Conservation (phyloP, 2,888 invertebrate species). For the Tinea trinotella region DNA sequence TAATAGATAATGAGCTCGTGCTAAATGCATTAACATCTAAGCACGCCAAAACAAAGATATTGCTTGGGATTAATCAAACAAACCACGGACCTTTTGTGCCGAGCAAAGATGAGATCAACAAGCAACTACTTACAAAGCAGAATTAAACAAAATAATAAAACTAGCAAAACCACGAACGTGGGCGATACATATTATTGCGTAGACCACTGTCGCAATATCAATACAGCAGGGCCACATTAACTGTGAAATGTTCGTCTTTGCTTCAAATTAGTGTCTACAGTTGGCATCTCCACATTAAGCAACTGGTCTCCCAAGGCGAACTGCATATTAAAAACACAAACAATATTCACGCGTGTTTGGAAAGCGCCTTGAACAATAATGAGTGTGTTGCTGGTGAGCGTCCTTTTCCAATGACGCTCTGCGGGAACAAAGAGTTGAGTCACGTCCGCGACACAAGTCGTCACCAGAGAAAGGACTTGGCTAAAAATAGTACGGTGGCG, state of each 20-base stretch:
- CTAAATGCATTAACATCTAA: slow-evolving; percentile 3
- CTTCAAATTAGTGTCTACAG: slow-evolving; percentile 42
- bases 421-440: slow-evolving; percentile 61
- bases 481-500: slow-evolving; percentile 57
- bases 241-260: slow-evolving; percentile 38
- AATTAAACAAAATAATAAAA: not conserved
- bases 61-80: not conserved
- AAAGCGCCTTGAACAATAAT: slow-evolving; percentile 30
- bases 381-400: not conserved
- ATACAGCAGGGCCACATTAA: slow-evolving; percentile 28
- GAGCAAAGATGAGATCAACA: not conserved
- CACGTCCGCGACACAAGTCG: slow-evolving; percentile 46
- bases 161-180: slow-evolving; percentile 25
- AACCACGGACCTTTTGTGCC: not conserved
- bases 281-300: slow-evolving; percentile 48
- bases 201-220: slow-evolving; percentile 33
- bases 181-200: slow-evolving; percentile 30
- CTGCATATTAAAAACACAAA: slow-evolving; percentile 53
- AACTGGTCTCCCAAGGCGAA: slow-evolving; percentile 48
- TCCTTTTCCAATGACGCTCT: not conserved
- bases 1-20: not conserved
- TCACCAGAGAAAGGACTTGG: slow-evolving; percentile 50
- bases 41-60: not conserved
- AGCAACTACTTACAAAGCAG: not conserved
- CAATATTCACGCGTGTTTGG: slow-evolving; percentile 48